Conservation (phyloP, 2,888 invertebrate species). For the Dioctria rufipes region DNA sequence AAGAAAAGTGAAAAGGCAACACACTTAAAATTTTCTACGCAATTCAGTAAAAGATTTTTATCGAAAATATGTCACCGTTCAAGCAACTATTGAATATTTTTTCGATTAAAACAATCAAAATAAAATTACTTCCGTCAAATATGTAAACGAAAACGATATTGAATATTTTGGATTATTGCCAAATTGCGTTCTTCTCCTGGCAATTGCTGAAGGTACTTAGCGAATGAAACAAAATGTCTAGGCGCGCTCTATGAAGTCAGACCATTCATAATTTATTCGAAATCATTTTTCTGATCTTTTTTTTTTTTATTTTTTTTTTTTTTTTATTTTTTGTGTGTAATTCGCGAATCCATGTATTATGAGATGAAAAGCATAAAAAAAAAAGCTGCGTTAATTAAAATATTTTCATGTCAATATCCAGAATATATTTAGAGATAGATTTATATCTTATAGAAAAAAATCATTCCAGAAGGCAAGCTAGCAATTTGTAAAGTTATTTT, state of each 20-base stretch:
- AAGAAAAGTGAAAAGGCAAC: conserved; percentile 15
- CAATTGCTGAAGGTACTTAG: conserved; percentile 49
- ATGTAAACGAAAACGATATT: conserved; percentile 49
- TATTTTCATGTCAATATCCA: no score
- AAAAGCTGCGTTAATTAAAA: no score
- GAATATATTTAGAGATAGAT: no score
- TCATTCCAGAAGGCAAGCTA: no score
- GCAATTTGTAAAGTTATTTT: no score
- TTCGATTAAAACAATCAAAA: conserved; percentile 20
- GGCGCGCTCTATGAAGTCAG: conserved; percentile 13
- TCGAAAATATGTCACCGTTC: conserved; percentile 10
- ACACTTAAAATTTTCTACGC: neutral
- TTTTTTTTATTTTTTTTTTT: no score
- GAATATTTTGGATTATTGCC: conserved; percentile 36
- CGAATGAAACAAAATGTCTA: conserved; percentile 42
- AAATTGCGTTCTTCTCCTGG: conserved; percentile 46
- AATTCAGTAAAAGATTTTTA: neutral
- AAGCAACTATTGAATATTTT: conserved; percentile 9
- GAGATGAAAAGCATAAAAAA: no score
- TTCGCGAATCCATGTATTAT: no score
- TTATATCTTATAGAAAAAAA: no score
- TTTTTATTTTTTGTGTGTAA: no score
- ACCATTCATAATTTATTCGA: conserved; percentile 41
- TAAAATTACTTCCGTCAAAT: conserved; percentile 42
- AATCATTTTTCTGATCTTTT: neutral